These are phyloP conservation scores for Enteromius radiatus DNA, from an alignment of 2,797 vertebrate species.

Conservation along the genomic window DNA sequence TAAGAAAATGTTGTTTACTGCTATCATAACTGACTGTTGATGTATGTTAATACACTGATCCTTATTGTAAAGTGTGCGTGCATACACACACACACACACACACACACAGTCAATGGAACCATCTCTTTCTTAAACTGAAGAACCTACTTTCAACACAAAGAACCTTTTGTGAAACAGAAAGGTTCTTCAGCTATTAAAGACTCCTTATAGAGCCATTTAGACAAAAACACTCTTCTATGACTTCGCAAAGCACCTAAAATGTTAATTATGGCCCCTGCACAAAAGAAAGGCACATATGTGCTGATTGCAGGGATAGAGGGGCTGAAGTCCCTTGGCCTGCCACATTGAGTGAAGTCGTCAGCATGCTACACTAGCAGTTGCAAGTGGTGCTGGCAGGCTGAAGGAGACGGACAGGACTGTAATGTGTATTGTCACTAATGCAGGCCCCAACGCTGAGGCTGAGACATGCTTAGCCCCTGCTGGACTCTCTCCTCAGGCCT, in stretches of 20 bases:
- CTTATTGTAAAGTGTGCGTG: background rate
- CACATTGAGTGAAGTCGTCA: slow-evolving; percentile 51
- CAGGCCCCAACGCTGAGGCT: slow-evolving; percentile 68
- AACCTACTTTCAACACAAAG: no score
- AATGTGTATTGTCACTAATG: slow-evolving; percentile 80
- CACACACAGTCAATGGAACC: no score
- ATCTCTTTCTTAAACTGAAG: no score
- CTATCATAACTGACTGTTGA: background rate
- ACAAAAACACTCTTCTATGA: no score
- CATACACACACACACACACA: no score
- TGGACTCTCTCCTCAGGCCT: slow-evolving; percentile 47
- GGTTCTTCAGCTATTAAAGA: no score
- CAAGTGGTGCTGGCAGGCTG: slow-evolving; percentile 53
- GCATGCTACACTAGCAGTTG: slow-evolving; percentile 46
- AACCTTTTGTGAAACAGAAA: no score
- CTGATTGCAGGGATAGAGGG: slow-evolving; percentile 12
- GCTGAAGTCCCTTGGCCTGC: slow-evolving; percentile 47
- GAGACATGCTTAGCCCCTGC: slow-evolving; percentile 60
- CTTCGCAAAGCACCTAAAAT: no score
- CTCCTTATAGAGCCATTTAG: no score
- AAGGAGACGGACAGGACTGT: slow-evolving; percentile 71
- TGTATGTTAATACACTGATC: background rate
- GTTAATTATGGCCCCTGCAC: background rate
- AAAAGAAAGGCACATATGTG: background rate
- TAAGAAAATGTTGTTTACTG: background rate